Conservation (phyloP, 2,888 invertebrate genomes). For the Nysson spinosus region DNA sequence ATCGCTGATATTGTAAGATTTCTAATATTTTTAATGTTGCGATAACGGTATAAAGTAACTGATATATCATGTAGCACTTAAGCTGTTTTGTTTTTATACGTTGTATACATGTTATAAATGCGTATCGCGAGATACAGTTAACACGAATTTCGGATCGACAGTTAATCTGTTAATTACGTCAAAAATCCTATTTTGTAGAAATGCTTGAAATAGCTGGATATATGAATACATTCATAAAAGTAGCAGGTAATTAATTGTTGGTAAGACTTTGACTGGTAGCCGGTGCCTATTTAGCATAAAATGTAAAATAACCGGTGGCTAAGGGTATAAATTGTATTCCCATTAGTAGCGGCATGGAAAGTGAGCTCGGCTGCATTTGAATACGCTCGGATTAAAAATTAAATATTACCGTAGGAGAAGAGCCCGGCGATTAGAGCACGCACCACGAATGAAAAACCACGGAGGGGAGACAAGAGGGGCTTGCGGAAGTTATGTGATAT, state of each 20-base stretch:
- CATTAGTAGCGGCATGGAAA: conserved; percentile 69
- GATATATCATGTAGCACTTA: too few species aligned
- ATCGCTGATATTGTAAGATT: too few species aligned
- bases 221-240: background rate
- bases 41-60: too few species aligned
- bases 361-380: conserved; percentile 68
- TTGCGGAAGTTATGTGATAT: conserved; percentile 35
- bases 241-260: conserved; percentile 45
- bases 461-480: conserved; percentile 27
- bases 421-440: conserved; percentile 67
- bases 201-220: background rate
- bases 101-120: too few species aligned
- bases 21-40: too few species aligned
- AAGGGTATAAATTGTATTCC: conserved; percentile 76
- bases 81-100: too few species aligned
- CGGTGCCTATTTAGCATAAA: conserved; percentile 70
- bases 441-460: conserved; percentile 52
- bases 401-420: conserved; percentile 70
- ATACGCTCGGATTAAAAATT: conserved; percentile 76
- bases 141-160: too few species aligned
- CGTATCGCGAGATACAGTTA: too few species aligned
- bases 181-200: background rate
- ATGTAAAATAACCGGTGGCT: conserved; percentile 71
- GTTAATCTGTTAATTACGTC: too few species aligned
- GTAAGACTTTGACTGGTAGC: conserved; percentile 52